Base-by-base conservation (phyloP, 1,140 invertebrate genomes). In the Zaprionus nigranus region DNA sequence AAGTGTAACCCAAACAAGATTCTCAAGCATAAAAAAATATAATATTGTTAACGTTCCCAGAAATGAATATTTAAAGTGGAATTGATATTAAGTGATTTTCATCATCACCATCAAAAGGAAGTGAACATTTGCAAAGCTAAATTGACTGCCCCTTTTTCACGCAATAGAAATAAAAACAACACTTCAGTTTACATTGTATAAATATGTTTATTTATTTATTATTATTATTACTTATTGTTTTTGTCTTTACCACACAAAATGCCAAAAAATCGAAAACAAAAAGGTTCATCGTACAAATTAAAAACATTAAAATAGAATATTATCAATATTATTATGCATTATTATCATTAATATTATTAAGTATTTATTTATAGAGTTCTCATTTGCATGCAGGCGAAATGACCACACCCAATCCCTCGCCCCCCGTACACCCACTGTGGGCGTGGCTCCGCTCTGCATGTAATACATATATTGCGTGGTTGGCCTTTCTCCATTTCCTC, bases 131-230 rank as follows among this genome's bases (percentile, higher is more conserved):
- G 1, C 5, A 7, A 28, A 28, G 26, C 26, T 28, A 28, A 28
- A 0, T n/a, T 38, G 4, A 24, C 6, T 28, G 5, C 26, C 53
- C 53, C n/a, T 28, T 11, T 3, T 38, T 38, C 0, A 0, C 9
- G 13, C 11, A 26, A 53, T 26, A 20, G 2, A 54, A 54, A 28
- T 53, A 20, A 5, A 15, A 2, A 68, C 56, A 4, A 56, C 59
- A 64, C 49, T 75, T 53, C 4, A 13, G 2, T 53, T 82, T 90
- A 81, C 87, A 90, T 88, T 84, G 75, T 88, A 88, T 88, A 88
- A 88, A 88, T 88, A 88, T 88, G 75, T 88, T 75, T 51, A 71
- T 78, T 87, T 73, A 68, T 78, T 86, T 88, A 75, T 34, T 11
- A 30, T 30, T 9, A 34, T 34, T 34, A 73, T 84, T 84, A 88